A percentile compares a stretch with the other conserved stretches of the same genome.
Evolutionary conservation across 2,797 vertebrate genomes (phyloP).

Genomic region (Propithecus deckenii): DNA sequence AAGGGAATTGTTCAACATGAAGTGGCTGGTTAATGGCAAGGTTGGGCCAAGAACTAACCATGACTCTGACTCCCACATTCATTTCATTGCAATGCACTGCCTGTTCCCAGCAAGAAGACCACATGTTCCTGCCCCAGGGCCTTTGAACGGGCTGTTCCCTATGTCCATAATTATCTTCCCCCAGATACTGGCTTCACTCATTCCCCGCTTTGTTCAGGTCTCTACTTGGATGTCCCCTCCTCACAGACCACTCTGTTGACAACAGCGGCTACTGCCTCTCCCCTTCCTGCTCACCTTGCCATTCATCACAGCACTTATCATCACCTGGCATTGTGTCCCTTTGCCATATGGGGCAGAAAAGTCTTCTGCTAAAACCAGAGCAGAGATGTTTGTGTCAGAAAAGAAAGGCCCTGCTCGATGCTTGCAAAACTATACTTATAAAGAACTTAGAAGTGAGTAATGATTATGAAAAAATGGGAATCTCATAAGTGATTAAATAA

Average conservation of each 20-base stretch:
- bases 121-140: not conserved
- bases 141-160: not conserved
- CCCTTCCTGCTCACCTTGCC: not conserved
- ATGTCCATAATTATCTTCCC: accelerated
- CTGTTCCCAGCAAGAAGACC: not conserved
- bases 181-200: not conserved
- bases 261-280: accelerated
- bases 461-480: not conserved
- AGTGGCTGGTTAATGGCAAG: not conserved
- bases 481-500: not conserved
- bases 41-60: not conserved
- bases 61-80: not conserved
- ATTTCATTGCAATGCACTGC: not conserved
- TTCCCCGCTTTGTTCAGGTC: accelerated
- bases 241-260: not conserved
- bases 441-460: not conserved
- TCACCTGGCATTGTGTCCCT: not conserved
- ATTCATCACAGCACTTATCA: no score
- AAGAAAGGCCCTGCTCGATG: not conserved
- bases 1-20: not conserved
- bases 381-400: not conserved
- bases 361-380: no score
- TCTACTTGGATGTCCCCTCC: not conserved
- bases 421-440: not conserved
- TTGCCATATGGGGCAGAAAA: not conserved